Evolutionary conservation across 2,113 vertebrate genomes (phyloP), one percentile per base, ranked within the genome.

Genomic region (Rhinogobius similis): DNA sequence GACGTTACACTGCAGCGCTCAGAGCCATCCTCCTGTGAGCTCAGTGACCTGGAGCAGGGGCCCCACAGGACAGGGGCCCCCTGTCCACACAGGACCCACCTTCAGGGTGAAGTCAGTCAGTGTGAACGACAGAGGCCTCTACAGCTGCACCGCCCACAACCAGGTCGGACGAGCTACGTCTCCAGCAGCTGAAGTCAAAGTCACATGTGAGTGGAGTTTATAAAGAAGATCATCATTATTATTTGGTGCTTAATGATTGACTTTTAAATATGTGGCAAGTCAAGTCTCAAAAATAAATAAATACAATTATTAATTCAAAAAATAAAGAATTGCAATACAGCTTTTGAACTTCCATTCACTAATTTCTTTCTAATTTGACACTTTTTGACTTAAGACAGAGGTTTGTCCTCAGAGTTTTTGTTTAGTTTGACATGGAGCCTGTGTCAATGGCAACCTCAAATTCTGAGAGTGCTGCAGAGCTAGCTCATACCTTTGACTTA

Each of bases 141-240:
- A 92, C 71, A 48, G 5, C 27, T 93, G 91, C 55, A 20, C 27
- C 11, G 82, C 79, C 68, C 16, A 0, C 0, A 92, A 92, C 50
- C 0, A 13, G 0, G 36, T 92, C 0, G 90, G 90, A 72, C 58
- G 0, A 1, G 67, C 24, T 38, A 4, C 21, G 14, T 91, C 89
- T 0, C 0, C 10, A 62, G 0, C 7, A 36, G 46, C 52, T 0
- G 10, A 75, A 0, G 41, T 93, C 68, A 75, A 69, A 58, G 86
- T 93, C 52, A 76, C 59, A 9, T 75, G 92, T 93, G 53, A 84
- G 91, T 90, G 68, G 1, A 20, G n/a, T 58, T 39, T 20, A 52
- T 9, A 10, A 43, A n/a, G 4, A 27, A 58, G 39, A 41, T 10
- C 6, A 36, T 36, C 9, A 36, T 5, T 5, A 36, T 36, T 36